These are phyloP conservation scores for Pedicia rivosa DNA, from an alignment of 2,888 invertebrate genomes.

Conservation along the genomic window DNA sequence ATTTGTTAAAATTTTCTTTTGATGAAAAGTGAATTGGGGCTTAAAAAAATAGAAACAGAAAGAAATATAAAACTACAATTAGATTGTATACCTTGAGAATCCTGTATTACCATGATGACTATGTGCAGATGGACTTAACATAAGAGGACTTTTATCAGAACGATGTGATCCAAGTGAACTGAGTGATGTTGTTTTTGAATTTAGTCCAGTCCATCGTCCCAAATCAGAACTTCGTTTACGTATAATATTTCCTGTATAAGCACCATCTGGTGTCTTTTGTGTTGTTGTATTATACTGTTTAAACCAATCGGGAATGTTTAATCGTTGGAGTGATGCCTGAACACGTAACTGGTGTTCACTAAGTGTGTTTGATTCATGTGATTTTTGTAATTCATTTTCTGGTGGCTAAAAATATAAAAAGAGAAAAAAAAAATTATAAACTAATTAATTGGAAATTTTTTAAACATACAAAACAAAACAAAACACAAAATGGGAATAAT, in stretches of 20 bases:
- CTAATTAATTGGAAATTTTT: neutral
- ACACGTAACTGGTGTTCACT: constrained; percentile 91
- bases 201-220: constrained; percentile 46
- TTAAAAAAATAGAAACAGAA: no score
- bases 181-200: constrained; percentile 75
- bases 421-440: constrained; percentile 10
- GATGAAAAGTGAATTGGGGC: no score
- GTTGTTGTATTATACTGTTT: constrained; percentile 30
- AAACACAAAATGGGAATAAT: neutral
- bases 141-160: constrained; percentile 29
- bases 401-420: constrained; percentile 54
- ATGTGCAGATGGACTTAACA: constrained; percentile 31
- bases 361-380: constrained; percentile 41
- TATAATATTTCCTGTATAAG: constrained; percentile 54
- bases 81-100: constrained; percentile 18
- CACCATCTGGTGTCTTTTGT: constrained; percentile 14
- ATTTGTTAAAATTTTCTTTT: no score
- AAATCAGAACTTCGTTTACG: constrained; percentile 62
- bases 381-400: constrained; percentile 84
- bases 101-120: constrained; percentile 30
- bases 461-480: constrained; percentile 1
- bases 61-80: no score
- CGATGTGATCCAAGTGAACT: constrained; percentile 48
- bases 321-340: constrained; percentile 81
- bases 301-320: constrained; percentile 93